Conservation (phyloP, 2,113 vertebrate genomes). For the Xenopus laevis region DNA sequence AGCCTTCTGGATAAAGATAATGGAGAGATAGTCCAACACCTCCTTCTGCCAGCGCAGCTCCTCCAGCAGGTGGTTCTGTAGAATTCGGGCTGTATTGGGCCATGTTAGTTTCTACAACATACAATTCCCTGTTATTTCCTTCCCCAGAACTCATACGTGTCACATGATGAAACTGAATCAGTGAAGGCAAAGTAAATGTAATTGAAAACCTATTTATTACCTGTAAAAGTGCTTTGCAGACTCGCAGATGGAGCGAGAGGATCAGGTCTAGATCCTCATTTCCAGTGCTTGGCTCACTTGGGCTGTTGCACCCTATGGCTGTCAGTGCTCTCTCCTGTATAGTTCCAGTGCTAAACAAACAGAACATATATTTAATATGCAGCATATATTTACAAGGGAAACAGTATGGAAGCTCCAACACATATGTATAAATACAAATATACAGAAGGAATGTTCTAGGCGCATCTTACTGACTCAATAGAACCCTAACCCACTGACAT, state of each 20-base stretch:
- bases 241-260: constrained; percentile 74
- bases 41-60: constrained; percentile 58
- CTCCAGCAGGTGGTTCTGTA: constrained; percentile 63
- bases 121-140: background rate
- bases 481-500: too few relatives aligned
- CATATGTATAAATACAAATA: too few relatives aligned
- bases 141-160: too few relatives aligned
- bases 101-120: constrained; percentile 65
- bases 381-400: too few relatives aligned
- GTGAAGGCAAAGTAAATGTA: too few relatives aligned
- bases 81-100: constrained; percentile 52
- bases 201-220: constrained; percentile 49
- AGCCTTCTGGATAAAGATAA: constrained; percentile 55
- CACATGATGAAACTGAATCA: too few relatives aligned
- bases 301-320: constrained; percentile 55
- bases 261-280: constrained; percentile 73
- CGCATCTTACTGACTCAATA: too few relatives aligned
- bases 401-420: too few relatives aligned
- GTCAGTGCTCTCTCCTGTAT: constrained; percentile 60
- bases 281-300: constrained; percentile 69
- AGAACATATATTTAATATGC: background rate
- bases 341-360: constrained; percentile 53
- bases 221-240: constrained; percentile 78
- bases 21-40: constrained; percentile 62
- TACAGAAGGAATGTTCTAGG: too few relatives aligned